Base-by-base conservation (phyloP, 2,888 invertebrate species). In the Griposia aprilina region DNA sequence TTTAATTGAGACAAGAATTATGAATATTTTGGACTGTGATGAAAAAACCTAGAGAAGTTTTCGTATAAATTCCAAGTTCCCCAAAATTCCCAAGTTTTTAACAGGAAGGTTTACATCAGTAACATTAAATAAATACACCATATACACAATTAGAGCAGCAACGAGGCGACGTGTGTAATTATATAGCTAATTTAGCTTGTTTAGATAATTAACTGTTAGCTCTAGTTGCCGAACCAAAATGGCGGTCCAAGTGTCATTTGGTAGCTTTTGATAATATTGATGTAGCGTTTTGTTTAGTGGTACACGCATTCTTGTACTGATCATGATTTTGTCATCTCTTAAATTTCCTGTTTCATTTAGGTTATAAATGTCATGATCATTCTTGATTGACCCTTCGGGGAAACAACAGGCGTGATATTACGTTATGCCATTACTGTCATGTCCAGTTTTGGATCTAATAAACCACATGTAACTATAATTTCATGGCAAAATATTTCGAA, bases 131-230 rank as follows among this genome's bases (percentile, higher is more conserved):
- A 73, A 67, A 83, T 52, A 67, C 48, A 71, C 68, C 74, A 82
- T 72, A 68, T 67, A 77, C 30, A 66, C 74, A 86, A 86, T 82
- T 82, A 80, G 26, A 62, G 65, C 71, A 75, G 82, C 82, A 79
- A 84, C 83, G 87, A 79, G 83, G 80, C 89, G 87, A 82, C 87
- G 74, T 80, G 81, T 87, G 82, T 91, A 90, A 93, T 93, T 91
- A 91, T 90, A 88, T 88, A 87, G 90, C 90, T 93, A 93, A 94
- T 94, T 94, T 83, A 93, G 93, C 93, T 93, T 83, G 94, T 94
- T 94, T 90, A 94, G 93, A 88, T 92, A 90, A 93, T 94, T 93
- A 93, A 90, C 89, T 78, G 87, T 78, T 88, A 87, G 84, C 83
- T 88, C 85, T 88, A 88, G 88, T 83, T 87, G 78, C 68, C 78